phyloP scores from a whole-genome alignment of 2,797 vertebrate species.

The Anabas testudineus region DNA sequence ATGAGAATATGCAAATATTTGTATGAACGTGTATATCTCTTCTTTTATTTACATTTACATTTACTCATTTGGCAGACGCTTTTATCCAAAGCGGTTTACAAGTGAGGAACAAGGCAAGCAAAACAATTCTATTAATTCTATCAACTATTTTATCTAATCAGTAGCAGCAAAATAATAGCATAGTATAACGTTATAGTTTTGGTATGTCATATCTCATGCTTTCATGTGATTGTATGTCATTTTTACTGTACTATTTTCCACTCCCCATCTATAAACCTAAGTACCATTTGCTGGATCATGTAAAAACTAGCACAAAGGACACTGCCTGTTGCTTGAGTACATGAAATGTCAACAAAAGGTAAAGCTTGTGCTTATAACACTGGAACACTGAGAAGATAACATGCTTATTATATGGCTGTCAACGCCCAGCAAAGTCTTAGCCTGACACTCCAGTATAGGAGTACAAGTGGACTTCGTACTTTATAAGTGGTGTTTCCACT shows the following conservation, averaged over 20 bases:
- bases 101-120: too few relatives aligned
- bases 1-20: neutral
- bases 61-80: too few relatives aligned
- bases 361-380: neutral
- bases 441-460: neutral
- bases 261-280: neutral
- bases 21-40: neutral
- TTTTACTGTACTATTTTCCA: neutral
- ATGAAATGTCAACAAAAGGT: constrained; percentile 31
- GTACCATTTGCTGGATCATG: neutral
- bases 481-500: constrained; percentile 5
- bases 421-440: constrained; percentile 27
- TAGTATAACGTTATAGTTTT: neutral
- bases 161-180: neutral
- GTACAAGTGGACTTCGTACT: constrained; percentile 41
- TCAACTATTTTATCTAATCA: too few relatives aligned
- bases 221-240: neutral
- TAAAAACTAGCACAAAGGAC: neutral
- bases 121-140: too few relatives aligned
- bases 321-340: neutral
- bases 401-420: neutral
- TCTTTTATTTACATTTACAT: too few relatives aligned
- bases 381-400: neutral
- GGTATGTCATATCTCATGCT: neutral
- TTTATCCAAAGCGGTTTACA: too few relatives aligned